Conservation (phyloP, 2,888 invertebrate genomes). For the Caenorhabditis plicata region DNA sequence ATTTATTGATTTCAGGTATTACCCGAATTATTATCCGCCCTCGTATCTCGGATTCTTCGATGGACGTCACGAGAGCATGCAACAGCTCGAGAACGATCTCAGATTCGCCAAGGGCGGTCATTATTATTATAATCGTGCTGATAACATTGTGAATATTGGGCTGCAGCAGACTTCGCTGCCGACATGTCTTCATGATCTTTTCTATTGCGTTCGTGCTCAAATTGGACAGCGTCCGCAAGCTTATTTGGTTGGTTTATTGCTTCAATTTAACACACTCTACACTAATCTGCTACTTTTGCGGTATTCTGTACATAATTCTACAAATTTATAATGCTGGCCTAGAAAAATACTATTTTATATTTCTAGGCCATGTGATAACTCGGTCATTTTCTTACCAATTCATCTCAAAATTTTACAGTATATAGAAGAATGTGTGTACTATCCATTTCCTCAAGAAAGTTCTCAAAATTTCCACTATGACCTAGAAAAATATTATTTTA, state of each 20-base stretch:
- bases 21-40: constrained; percentile 53
- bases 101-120: constrained; percentile 44
- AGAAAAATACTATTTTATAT: too few species aligned
- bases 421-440: too few species aligned
- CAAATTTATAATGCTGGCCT: too few species aligned
- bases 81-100: constrained; percentile 52
- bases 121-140: constrained; percentile 53
- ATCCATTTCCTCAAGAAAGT: too few species aligned
- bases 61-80: constrained; percentile 45
- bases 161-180: constrained; percentile 56
- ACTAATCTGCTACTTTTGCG: too few species aligned
- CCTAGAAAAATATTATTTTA: too few species aligned
- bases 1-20: constrained; percentile 24
- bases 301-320: too few species aligned
- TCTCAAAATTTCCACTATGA: too few species aligned
- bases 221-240: constrained; percentile 24
- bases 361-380: too few species aligned
- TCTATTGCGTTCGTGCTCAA: constrained; percentile 53
- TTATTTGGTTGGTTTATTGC: constrained; percentile 31
- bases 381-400: too few species aligned
- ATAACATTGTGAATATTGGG: constrained; percentile 55
- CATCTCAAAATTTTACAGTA: too few species aligned
- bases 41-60: constrained; percentile 53
- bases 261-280: too few species aligned
- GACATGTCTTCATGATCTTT: constrained; percentile 57